phyloP scores from a whole-genome alignment of 2,113 vertebrate genomes.

The Apistogramma diplotaenia region DNA sequence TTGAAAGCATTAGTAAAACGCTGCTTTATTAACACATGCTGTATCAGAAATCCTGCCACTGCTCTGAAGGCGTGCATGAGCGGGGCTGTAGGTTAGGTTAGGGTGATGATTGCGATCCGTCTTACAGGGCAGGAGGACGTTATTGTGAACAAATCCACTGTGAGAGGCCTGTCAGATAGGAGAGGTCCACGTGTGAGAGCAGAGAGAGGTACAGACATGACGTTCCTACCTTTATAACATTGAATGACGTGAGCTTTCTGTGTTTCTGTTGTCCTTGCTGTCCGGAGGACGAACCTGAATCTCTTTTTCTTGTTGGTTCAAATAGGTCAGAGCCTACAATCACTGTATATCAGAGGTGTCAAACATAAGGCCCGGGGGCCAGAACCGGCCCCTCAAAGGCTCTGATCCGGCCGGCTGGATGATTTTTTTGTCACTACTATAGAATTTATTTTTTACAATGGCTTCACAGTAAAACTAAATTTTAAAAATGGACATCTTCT shows the following conservation, averaged over 20 bases:
- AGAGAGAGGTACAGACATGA: fast-evolving
- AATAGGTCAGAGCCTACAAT: neutral
- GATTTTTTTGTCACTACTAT: too few relatives aligned
- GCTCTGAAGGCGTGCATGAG: neutral
- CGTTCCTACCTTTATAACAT: neutral
- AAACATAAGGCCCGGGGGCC: too few relatives aligned
- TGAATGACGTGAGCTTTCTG: neutral
- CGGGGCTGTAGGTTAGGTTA: slow-evolving; percentile 14
- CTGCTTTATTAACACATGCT: neutral
- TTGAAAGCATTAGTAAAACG: neutral
- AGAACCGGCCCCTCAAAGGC: too few relatives aligned
- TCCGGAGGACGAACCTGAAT: neutral
- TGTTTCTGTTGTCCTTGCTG: neutral
- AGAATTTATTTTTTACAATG: too few relatives aligned
- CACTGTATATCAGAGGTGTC: too few relatives aligned
- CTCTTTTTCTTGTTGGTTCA: neutral
- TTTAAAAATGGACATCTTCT: too few relatives aligned
- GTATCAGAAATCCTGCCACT: neutral
- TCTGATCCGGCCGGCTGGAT: too few relatives aligned
- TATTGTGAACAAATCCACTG: neutral
- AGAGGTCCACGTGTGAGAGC: neutral
- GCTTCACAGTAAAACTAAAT: too few relatives aligned
- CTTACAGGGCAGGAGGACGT: neutral
- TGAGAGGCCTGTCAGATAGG: neutral
- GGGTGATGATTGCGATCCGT: slow-evolving; percentile 29